Evolutionary conservation across 2,888 invertebrate species (phyloP), one percentile per base, ranked within the genome.

Genomic region (Serrognathus titanus): DNA sequence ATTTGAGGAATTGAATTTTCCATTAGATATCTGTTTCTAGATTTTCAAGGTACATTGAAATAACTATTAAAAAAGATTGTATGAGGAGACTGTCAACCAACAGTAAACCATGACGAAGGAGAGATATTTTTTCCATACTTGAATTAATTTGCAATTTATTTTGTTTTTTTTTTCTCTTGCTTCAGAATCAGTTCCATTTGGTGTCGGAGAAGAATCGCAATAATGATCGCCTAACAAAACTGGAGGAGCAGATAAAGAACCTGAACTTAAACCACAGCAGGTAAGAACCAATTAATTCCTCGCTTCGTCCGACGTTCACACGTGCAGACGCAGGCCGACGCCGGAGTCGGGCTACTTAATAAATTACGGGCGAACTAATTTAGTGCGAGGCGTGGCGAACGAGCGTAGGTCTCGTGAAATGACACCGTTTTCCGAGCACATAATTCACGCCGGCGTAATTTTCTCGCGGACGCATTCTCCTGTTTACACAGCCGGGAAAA

Each of bases 171-270:
- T 6, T 31, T 7, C 24, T 73, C 77, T 75, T 63, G 65, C 52
- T 76, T 11, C 79, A 88, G 88, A 83, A 83, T 69, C 84, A 86
- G 67, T 79, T 88, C 57, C 85, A 87, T 68, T 79, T 86, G 70
- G 80, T 84, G 59, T 75, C 81, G 12, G 88, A 88, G 70, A 85
- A 84, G 71, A 83, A 84, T 64, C 83, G 85, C 62, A 83, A 84
- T 72, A 84, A 84, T 76, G 87, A 87, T 71, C 83, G 88, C 36
- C 81, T 88, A 48, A 75, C 78, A 35, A 87, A 87, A 71, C 75
- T 88, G 51, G 88, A 88, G 71, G 85, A 87, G 58, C 87, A 88
- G 69, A 75, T 88, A 65, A 83, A 85, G 45, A 73, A 67, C 58
- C 59, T 77, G 24, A 71, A 65, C 53, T 58, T 73, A 10, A 69